phyloP scores from a whole-genome alignment of 2,888 invertebrate species.

The Yponomeuta evonymella region DNA sequence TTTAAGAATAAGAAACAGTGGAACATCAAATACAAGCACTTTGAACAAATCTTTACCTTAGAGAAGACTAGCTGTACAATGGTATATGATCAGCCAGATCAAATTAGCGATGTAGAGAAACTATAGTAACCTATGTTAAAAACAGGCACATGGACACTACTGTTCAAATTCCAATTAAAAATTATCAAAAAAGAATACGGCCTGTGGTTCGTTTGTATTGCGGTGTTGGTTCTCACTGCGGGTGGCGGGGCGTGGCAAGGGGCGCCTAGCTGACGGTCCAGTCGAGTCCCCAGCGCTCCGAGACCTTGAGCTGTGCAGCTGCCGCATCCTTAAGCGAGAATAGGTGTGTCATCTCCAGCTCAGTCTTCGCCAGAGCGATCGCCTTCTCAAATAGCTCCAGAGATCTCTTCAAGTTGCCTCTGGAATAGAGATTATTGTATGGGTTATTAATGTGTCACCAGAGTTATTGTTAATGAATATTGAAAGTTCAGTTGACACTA shows the following conservation, averaged over 20 bases:
- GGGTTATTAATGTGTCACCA: not conserved
- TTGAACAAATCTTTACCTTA: not conserved
- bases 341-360: constrained; percentile 92
- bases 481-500: no score
- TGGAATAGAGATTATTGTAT: constrained; percentile 53
- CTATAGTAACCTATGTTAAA: not conserved
- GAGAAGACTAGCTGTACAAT: not conserved
- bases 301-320: constrained; percentile 89
- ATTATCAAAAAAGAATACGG: not conserved
- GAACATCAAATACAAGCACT: not conserved
- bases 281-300: constrained; percentile 83
- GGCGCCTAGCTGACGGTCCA: constrained; percentile 67
- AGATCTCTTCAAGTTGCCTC: constrained; percentile 88
- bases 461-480: no score
- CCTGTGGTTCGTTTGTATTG: constrained; percentile 24
- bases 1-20: not conserved
- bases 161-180: not conserved
- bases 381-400: constrained; percentile 93
- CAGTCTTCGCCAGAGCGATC: constrained; percentile 88
- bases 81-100: no score
- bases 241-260: constrained; percentile 20
- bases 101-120: no score
- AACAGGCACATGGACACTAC: constrained; percentile 3
- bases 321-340: constrained; percentile 94
- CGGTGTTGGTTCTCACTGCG: constrained; percentile 50